Conservation (phyloP, 2,113 vertebrate genomes). For the Ctenomys sociabilis region DNA sequence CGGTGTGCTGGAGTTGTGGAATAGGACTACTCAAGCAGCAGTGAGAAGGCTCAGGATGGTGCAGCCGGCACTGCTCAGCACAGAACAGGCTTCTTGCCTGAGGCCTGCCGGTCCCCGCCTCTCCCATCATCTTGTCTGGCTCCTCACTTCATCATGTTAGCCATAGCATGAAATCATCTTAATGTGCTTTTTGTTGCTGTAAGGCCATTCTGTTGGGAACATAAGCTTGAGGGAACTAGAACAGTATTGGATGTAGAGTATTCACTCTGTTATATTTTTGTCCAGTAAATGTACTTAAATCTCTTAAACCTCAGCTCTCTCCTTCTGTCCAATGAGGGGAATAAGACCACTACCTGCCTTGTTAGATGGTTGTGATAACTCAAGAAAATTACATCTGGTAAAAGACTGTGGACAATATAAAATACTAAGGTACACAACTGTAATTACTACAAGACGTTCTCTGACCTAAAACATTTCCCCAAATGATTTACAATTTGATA, state of each 20-base stretch:
- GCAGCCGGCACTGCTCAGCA: neutral
- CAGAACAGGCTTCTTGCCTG: neutral
- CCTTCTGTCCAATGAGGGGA: constrained; percentile 20
- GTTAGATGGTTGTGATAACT: neutral
- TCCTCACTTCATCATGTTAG: neutral
- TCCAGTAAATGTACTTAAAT: constrained; percentile 52
- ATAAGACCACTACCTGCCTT: neutral
- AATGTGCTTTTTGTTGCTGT: neutral
- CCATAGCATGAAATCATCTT: neutral
- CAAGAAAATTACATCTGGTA: neutral
- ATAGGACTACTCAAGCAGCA: neutral
- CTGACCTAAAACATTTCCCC: neutral
- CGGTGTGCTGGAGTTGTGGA: neutral
- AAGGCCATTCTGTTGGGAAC: neutral
- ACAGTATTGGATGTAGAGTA: neutral
- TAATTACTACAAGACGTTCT: neutral
- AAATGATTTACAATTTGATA: neutral
- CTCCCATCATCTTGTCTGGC: neutral
- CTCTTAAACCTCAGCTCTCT: neutral
- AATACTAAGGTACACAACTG: constrained; percentile 18
- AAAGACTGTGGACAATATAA: neutral
- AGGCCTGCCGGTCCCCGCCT: neutral
- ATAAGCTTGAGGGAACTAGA: neutral
- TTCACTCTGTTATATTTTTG: neutral
- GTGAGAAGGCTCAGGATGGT: neutral